phyloP scores from a whole-genome alignment of 2,113 vertebrate species.

The Vombatus ursinus region DNA sequence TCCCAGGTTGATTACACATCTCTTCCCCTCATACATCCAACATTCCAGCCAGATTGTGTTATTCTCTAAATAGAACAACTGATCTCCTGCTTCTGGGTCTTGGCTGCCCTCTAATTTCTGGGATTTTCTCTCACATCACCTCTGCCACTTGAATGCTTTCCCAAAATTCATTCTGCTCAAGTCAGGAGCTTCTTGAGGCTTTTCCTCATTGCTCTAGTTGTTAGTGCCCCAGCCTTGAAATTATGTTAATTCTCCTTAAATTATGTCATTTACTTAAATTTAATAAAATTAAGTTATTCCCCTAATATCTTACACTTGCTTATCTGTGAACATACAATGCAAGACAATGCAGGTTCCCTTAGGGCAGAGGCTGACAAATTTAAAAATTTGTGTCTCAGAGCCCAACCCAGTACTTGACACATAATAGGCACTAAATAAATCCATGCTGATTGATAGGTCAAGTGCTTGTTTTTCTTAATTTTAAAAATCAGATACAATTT shows the following conservation, averaged over 20 bases:
- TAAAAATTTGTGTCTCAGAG: neutral
- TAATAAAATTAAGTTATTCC: neutral
- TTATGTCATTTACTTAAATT: neutral
- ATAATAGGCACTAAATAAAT: neutral
- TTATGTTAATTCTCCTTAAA: neutral
- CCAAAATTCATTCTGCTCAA: neutral
- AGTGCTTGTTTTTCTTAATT: slow-evolving; percentile 33
- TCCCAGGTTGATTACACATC: neutral
- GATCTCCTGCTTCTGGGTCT: neutral
- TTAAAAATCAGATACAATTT: slow-evolving; percentile 36
- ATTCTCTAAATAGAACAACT: neutral
- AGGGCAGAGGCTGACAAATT: neutral
- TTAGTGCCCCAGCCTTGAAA: neutral
- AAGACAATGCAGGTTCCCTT: neutral
- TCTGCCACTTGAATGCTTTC: neutral
- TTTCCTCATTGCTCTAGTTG: neutral
- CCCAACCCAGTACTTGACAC: neutral
- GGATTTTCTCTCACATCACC: neutral
- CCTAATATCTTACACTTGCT: neutral
- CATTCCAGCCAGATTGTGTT: neutral
- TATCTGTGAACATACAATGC: neutral
- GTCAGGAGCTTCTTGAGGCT: too few relatives aligned
- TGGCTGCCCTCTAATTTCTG: neutral
- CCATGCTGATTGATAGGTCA: neutral
- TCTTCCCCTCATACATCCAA: too few relatives aligned